phyloP scores from a whole-genome alignment of 2,113 vertebrate genomes.

The Micronycteris hirsuta region DNA sequence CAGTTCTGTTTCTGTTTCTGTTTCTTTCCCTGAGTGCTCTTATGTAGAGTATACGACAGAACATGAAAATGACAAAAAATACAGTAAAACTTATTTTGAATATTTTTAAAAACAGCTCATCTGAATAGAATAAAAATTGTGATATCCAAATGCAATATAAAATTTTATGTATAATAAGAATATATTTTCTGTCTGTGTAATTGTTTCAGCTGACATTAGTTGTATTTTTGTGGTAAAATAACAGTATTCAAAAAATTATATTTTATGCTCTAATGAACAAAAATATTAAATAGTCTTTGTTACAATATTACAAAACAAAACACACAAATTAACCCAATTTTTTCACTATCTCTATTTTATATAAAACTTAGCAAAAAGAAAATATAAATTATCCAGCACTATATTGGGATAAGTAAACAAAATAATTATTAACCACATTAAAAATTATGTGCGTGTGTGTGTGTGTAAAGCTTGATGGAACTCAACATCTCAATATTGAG shows the following conservation, averaged over 20 bases:
- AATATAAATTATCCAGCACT: background rate
- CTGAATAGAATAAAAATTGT: background rate
- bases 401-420: background rate
- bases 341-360: background rate
- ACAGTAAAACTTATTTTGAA: background rate
- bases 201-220: background rate
- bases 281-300: background rate
- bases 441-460: no score
- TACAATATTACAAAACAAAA: background rate
- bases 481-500: background rate
- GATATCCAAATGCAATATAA: background rate
- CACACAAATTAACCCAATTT: constrained; percentile 36
- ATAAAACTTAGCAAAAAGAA: background rate
- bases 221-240: background rate
- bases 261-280: background rate
- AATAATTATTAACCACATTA: background rate
- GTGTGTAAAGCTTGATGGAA: background rate
- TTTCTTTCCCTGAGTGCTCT: background rate
- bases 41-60: background rate
- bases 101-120: background rate
- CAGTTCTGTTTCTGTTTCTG: background rate
- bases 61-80: background rate
- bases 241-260: background rate
- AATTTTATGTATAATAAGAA: background rate
- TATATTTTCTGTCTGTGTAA: background rate